Conservation (phyloP, 2,113 vertebrate species). For the Alectura lathami region DNA sequence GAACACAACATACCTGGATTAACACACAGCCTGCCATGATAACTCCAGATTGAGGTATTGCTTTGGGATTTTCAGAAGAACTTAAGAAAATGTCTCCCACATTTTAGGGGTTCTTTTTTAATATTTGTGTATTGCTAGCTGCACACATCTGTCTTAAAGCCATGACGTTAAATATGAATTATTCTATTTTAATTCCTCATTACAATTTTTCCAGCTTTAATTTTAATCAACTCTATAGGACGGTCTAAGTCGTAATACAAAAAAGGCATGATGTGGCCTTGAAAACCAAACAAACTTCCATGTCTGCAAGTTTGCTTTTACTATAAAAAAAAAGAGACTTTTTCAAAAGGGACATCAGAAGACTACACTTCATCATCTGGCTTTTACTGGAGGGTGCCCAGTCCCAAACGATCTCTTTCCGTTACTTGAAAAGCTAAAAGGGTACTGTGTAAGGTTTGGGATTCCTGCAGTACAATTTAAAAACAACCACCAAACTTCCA, state of each 20-base stretch:
- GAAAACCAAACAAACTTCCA: not conserved
- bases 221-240: slow-evolving; percentile 26
- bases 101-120: not conserved
- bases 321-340: not conserved
- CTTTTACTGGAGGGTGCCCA: slow-evolving; percentile 5
- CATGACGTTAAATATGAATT: not conserved
- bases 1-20: not conserved
- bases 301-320: slow-evolving; percentile 10
- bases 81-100: not conserved
- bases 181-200: slow-evolving; percentile 8
- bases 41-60: not conserved
- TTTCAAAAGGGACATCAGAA: slow-evolving; percentile 24
- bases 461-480: not conserved
- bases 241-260: not conserved
- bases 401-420: not conserved
- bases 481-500: slow-evolving; percentile 36
- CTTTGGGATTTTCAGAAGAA: not conserved
- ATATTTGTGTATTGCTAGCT: not conserved
- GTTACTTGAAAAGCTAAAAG: slow-evolving; percentile 7
- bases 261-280: not conserved
- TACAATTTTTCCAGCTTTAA: slow-evolving; percentile 1
- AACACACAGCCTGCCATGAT: not conserved
- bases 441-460: not conserved
- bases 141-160: not conserved
- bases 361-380: not conserved